Evolutionary conservation across 2,888 invertebrate species (phyloP), one percentile per base, ranked within the genome.

Genomic region (Megalurothrips usitatus): DNA sequence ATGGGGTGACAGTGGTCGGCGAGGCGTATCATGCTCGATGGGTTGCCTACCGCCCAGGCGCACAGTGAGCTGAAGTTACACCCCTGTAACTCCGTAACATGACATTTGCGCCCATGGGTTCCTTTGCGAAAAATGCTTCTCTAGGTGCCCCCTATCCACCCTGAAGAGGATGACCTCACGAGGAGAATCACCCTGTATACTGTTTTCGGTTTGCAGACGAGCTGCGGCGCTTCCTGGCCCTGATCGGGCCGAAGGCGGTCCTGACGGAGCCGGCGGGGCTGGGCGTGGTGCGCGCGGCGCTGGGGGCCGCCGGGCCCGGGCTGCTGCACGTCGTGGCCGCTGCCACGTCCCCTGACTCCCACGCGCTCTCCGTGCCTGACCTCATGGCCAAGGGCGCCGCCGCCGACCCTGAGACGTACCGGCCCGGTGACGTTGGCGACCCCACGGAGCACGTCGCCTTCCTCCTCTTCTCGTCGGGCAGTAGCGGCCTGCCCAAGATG

Each of bases 401-500:
- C 19, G 63, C 63, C 1, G 19, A n/a, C 19, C 63, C 63, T 9
- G 63, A 14, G 9, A n/a, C 19, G n/a, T 63, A 63, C 63, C 63
- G n/a, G 19, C 63, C 63, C 63, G 63, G 10, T n/a, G n/a, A n/a
- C 63, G 63, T 63, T n/a, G n/a, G 2, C 63, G 63, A 63, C 63
- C 19, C n/a, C 63, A 17, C 9, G 63, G 63, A 63, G 63, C 63
- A 63, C 63, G n/a, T 63, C 63, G 63, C 63, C 63, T 63, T 63
- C 63, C 63, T 63, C n/a, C 9, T n/a, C 63, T 63, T 63, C 63
- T 63, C 63, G 63, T 63, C 63, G n/a, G 63, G 63, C n/a, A 63
- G n/a, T n/a, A 63, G 63, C 63, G 63, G 63, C 19, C 2, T 63
- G 63, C 63, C 63, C 63, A 63, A 63, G 63, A 63, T 63, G 63